These are phyloP conservation scores for Malurus leucopterus DNA, from an alignment of 2,797 vertebrate species.

Conservation along the genomic window DNA sequence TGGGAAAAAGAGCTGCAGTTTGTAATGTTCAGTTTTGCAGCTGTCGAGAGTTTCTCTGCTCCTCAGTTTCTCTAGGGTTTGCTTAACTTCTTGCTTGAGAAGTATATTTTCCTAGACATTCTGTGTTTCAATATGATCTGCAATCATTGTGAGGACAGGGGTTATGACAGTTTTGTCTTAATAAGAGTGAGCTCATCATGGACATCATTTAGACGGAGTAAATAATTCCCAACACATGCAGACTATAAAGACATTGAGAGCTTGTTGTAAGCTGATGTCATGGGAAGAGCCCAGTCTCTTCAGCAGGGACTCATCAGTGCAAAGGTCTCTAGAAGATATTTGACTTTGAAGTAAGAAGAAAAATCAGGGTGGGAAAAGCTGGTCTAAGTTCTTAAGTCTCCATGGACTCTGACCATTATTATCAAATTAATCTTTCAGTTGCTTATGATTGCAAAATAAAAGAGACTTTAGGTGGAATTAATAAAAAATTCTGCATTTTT, in stretches of 20 bases:
- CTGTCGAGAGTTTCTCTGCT: not conserved
- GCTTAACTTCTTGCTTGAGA: not conserved
- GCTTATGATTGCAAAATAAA: conserved; percentile 25
- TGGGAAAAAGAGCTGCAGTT: not conserved
- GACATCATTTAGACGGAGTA: not conserved
- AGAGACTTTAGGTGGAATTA: not conserved
- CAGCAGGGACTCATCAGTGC: conserved; percentile 9
- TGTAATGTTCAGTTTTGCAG: not conserved
- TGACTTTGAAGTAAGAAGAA: not conserved
- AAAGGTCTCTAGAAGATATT: not conserved
- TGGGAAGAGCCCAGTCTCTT: conserved; percentile 19
- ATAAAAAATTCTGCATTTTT: not conserved
- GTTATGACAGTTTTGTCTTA: conserved; percentile 4
- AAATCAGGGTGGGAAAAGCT: not conserved
- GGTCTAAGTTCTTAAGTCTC: not conserved
- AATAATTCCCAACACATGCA: conserved; percentile 23
- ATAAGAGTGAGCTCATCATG: conserved; percentile 33
- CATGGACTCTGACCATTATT: not conserved
- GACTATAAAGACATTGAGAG: conserved; percentile 12
- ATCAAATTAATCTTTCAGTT: conserved; percentile 33
- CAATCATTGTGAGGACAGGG: not conserved
- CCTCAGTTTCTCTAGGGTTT: not conserved
- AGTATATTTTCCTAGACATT: not conserved
- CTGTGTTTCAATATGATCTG: not conserved
- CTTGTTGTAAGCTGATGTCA: conserved; percentile 30